phyloP scores from a whole-genome alignment of 2,888 invertebrate species.

The Athalia rosae region DNA sequence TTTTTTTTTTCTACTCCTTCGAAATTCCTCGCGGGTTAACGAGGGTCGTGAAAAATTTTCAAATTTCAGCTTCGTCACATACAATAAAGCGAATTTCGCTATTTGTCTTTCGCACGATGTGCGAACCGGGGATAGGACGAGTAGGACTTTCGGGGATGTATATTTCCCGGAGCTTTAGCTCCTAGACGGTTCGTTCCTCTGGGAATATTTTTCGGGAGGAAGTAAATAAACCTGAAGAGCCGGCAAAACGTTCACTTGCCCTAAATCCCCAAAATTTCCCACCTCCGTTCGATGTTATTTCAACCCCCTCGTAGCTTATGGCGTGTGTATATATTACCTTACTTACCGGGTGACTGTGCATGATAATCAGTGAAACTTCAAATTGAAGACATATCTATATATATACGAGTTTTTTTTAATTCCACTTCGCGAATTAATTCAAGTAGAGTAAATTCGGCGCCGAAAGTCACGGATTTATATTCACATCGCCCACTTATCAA shows the following conservation, averaged over 20 bases:
- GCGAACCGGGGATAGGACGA: not conserved
- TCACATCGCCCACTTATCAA: not conserved
- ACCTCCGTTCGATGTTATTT: slow-evolving; percentile 14
- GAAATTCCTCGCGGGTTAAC: not conserved
- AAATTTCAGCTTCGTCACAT: not conserved
- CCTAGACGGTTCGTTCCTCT: not conserved
- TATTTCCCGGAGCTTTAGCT: too few relatives aligned
- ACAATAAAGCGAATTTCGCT: slow-evolving; percentile 16
- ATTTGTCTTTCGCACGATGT: slow-evolving; percentile 24
- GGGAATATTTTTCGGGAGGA: slow-evolving; percentile 17
- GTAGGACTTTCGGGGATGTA: not conserved
- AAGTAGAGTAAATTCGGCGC: too few relatives aligned
- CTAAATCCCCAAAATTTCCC: slow-evolving; percentile 19
- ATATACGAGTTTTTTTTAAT: not conserved
- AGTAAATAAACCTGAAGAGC: slow-evolving; percentile 13
- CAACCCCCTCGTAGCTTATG: not conserved
- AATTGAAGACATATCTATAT: not conserved
- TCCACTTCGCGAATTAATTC: not conserved
- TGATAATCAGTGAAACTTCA: not conserved
- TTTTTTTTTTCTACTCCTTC: not conserved
- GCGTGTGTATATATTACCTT: not conserved
- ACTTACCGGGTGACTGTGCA: not conserved
- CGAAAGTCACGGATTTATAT: too few relatives aligned
- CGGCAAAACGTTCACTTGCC: not conserved
- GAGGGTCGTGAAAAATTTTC: not conserved